Evolutionary conservation across 92 coral and sea anemone species (phyloP), one percentile per base, ranked within the genome.

Genomic region (Porites divaricata): DNA sequence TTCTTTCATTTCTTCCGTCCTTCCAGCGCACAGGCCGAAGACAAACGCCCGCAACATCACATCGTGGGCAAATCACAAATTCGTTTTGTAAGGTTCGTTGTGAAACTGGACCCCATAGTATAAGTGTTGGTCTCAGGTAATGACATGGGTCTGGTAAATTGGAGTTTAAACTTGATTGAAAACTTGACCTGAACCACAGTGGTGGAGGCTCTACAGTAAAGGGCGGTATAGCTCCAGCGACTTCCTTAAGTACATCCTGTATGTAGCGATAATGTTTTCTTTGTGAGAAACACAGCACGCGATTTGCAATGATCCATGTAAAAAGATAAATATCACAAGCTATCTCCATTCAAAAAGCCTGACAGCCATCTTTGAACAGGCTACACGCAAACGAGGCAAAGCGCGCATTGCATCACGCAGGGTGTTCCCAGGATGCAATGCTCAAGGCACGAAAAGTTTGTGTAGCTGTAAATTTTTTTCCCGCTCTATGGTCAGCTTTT

Each of bases 11-110:
- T 35, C 89, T 65, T 14, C 90, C 87, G 66, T 89, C 93, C 53
- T 89, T 89, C 93, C 90, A 89, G 70, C 85, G 90, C 48, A 64
- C 76, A 68, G 88, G 78, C 41, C 92, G 45, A 26, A 89, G 83
- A 64, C 26, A 81, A 65, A 74, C 66, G 13, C 58, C 80, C 62
- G 76, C 45, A 67, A 59, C 82, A 64, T 51, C 77, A 63, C 85
- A 84, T 62, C 76, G 86, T 21, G 83, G 93, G 74, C 87, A 89
- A 35, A 24, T 79, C 19, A 89, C 21, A 26, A 73, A 68, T n/a
- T 89, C 90, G 57, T 70, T 85, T 57, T 35, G 57, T 56, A 59
- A 49, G 57, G 82, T 80, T 22, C 45, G 76, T 64, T 89, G 93
- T 68, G 66, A 71, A 73, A 89, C 58, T 19, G 93, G 90, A 73